phyloP scores from a whole-genome alignment of 1,140 invertebrate species.

The Lordiphosa collinella region DNA sequence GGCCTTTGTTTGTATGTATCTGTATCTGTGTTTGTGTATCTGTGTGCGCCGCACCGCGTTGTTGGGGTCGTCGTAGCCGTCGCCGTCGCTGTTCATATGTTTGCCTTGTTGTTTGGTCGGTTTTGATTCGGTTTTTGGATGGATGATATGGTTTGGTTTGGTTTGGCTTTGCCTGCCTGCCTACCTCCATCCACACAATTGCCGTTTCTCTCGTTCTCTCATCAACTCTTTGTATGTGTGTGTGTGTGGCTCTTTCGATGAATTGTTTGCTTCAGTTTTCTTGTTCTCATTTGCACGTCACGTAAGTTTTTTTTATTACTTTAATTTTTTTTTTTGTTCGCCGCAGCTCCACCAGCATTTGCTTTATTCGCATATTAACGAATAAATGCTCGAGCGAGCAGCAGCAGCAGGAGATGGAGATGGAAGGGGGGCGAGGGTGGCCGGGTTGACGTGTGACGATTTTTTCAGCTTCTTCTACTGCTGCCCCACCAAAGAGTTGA shows the following conservation, averaged over 20 bases:
- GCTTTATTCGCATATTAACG: conserved; percentile 50
- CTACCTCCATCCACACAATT: conserved; percentile 31
- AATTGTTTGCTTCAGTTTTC: conserved; percentile 31
- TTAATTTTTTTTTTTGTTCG: conserved; percentile 56
- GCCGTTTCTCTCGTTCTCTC: conserved; percentile 20
- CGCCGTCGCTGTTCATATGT: conserved; percentile 60
- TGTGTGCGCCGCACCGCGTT: not conserved
- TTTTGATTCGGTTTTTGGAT: conserved; percentile 76
- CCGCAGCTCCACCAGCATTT: conserved; percentile 34
- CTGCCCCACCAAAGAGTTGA: conserved; percentile 60
- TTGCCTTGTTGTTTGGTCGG: conserved; percentile 69
- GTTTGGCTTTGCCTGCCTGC: conserved; percentile 31
- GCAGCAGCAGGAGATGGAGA: conserved; percentile 14
- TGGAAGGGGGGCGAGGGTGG: conserved; percentile 14
- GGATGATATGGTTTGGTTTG: conserved; percentile 69
- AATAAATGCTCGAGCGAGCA: conserved; percentile 7
- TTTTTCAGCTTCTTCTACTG: conserved; percentile 45
- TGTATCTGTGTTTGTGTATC: conserved; percentile 30
- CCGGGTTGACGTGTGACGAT: conserved; percentile 62
- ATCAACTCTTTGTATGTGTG: conserved; percentile 21
- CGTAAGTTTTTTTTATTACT: conserved; percentile 58
- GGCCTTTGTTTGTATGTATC: conserved; percentile 40
- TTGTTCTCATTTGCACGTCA: conserved; percentile 67
- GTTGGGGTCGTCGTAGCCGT: conserved; percentile 56
- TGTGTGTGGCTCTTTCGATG: conserved; percentile 25